Percentiles rank a stretch among this genome's conserved stretches.
Evolutionary conservation across 2,888 invertebrate species (phyloP).

Genomic region (Sepioteuthis lessoniana): DNA sequence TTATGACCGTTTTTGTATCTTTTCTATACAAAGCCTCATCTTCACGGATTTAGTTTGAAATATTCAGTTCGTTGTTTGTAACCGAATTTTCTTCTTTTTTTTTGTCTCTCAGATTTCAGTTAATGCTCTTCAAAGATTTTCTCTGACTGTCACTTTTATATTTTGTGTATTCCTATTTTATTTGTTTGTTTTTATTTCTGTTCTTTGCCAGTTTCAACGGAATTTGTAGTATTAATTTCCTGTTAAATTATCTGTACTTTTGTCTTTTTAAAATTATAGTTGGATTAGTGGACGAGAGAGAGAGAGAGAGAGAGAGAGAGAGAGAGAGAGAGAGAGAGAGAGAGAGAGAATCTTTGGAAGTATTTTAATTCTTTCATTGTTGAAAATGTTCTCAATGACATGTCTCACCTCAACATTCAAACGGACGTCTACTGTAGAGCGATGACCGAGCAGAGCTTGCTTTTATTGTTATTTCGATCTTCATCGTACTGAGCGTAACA

Average conservation of each 20-base stretch:
- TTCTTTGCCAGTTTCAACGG: neutral
- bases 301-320: neutral
- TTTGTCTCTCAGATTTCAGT: neutral
- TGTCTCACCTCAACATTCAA: too few relatives aligned
- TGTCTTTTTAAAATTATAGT: neutral
- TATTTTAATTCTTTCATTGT: too few relatives aligned
- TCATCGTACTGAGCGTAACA: too few relatives aligned
- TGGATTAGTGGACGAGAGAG: neutral
- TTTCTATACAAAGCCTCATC: neutral
- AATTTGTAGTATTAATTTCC: slow-evolving; percentile 33
- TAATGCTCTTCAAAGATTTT: neutral
- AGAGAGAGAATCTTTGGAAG: neutral
- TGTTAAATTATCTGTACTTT: neutral
- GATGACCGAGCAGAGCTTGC: too few relatives aligned
- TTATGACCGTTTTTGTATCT: neutral
- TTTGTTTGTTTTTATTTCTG: too few relatives aligned
- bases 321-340: neutral
- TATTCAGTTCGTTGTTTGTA: neutral
- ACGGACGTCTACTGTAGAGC: too few relatives aligned
- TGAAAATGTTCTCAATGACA: too few relatives aligned
- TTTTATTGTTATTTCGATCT: too few relatives aligned
- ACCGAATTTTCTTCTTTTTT: neutral
- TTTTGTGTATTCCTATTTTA: too few relatives aligned
- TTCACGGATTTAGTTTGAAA: neutral
- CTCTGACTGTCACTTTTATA: neutral